Conservation (phyloP, 2,113 vertebrate genomes). For the zebrafish (Danio rerio) region GRCz12tu NC_133177.1:42875501-42876000, state of each 20-base stretch:
- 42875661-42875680: background rate
- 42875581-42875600: constrained; percentile 11
- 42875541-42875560: constrained; percentile 34
- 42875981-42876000: too few relatives aligned
- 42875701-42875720: background rate
- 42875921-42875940: too few relatives aligned
- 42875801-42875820: too few relatives aligned
- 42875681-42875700: constrained; percentile 4
- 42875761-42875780: too few relatives aligned
- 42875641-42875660: constrained; percentile 22
- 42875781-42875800: too few relatives aligned
- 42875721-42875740: background rate
- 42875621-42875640: constrained; percentile 15
- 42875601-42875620: constrained; percentile 17
- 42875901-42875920: too few relatives aligned
- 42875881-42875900: too few relatives aligned
- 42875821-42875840: too few relatives aligned
- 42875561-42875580: constrained; percentile 19
- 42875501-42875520: constrained; percentile 26
- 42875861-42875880: too few relatives aligned
- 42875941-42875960: too few relatives aligned
- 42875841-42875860: too few relatives aligned
- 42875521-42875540: constrained; percentile 17
- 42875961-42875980: too few relatives aligned
- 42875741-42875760: background rate